These are phyloP conservation scores for Lucilia cuprina DNA, from an alignment of 1,140 invertebrate species.

Conservation along the genomic window DNA sequence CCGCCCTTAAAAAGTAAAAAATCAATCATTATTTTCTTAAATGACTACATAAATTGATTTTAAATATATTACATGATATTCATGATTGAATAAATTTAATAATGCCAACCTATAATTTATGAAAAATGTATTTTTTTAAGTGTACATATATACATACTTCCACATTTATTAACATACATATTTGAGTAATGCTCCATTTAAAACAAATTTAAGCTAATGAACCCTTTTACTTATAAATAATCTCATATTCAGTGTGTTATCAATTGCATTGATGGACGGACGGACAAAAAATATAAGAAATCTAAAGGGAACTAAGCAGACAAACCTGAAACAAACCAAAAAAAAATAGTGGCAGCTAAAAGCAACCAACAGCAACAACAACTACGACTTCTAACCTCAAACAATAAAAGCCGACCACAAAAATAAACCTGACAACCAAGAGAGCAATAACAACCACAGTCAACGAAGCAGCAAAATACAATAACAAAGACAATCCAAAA, in stretches of 20 bases:
- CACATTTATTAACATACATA: background rate
- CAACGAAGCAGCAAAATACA: background rate
- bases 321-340: background rate
- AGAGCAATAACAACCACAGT: background rate
- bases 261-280: background rate
- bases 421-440: slow-evolving; percentile 6
- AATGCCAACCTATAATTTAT: slow-evolving; percentile 9
- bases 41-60: background rate
- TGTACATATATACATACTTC: background rate
- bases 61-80: background rate
- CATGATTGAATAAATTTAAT: slow-evolving; percentile 3
- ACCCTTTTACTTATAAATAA: slow-evolving; percentile 26
- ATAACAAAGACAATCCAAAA: background rate
- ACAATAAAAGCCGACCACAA: slow-evolving; percentile 10
- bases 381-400: background rate
- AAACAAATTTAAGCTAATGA: slow-evolving; percentile 33
- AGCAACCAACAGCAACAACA: background rate
- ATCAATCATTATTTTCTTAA: background rate
- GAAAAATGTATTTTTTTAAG: background rate
- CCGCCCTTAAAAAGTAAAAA: background rate
- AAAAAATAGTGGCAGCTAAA: slow-evolving; percentile 14
- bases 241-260: slow-evolving; percentile 24
- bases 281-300: background rate
- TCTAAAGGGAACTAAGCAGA: background rate
- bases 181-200: slow-evolving; percentile 25